Evolutionary conservation across 2,113 vertebrate species (phyloP).

Genomic region (Tichodroma muraria): DNA sequence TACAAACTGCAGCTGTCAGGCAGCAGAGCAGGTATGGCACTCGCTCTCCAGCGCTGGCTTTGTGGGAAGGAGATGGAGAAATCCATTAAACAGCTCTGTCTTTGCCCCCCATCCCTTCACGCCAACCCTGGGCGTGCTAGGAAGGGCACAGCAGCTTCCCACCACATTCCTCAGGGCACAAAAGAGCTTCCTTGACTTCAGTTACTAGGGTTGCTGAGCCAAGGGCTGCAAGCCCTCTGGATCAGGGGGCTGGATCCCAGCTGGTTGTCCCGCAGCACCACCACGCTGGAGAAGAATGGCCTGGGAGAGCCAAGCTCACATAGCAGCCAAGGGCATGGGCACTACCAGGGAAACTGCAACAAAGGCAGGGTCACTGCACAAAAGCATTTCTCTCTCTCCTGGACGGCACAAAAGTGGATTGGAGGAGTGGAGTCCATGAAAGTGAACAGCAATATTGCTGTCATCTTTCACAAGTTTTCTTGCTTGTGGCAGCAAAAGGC

Average conservation of each 20-base stretch:
- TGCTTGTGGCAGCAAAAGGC: neutral
- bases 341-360: slow-evolving; percentile 24
- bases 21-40: neutral
- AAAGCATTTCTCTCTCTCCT: neutral
- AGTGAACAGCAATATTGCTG: neutral
- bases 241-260: neutral
- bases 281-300: neutral
- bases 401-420: neutral
- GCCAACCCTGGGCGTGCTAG: neutral
- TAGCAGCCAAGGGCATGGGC: neutral
- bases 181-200: slow-evolving; percentile 51
- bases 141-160: slow-evolving; percentile 47
- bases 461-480: neutral
- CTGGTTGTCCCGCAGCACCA: slow-evolving; percentile 8
- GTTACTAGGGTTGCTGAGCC: slow-evolving; percentile 45
- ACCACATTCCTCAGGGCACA: slow-evolving; percentile 46
- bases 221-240: neutral
- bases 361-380: neutral
- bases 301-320: slow-evolving; percentile 34
- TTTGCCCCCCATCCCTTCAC: neutral
- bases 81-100: neutral
- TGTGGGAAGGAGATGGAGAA: neutral
- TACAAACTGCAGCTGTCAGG: neutral
- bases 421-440: neutral
- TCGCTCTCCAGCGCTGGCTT: neutral